Evolutionary conservation across 2,888 invertebrate genomes (phyloP).

Genomic region (Spialia ferax): DNA sequence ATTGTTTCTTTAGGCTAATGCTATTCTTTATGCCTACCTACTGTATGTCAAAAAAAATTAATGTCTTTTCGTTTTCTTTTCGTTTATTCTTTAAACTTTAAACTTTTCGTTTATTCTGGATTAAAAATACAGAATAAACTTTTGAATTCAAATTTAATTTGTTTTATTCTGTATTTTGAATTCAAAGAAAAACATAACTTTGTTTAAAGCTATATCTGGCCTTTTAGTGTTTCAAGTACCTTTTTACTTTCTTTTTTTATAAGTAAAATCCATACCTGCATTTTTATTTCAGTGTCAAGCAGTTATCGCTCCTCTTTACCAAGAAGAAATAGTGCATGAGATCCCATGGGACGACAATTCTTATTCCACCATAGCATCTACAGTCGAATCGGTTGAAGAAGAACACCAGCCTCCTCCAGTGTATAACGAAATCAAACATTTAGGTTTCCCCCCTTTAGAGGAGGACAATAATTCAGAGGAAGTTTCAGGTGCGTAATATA

Average conservation of each 20-base stretch:
- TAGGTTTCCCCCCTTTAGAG: slow-evolving; percentile 8
- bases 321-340: slow-evolving; percentile 63
- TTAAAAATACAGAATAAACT: too few species aligned
- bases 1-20: too few species aligned
- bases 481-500: slow-evolving; percentile 2
- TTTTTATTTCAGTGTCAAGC: slow-evolving; percentile 69
- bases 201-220: too few species aligned
- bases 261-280: background rate
- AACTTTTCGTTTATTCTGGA: too few species aligned
- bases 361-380: slow-evolving; percentile 21
- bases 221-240: background rate
- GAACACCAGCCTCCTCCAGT: slow-evolving; percentile 1
- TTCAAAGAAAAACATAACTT: too few species aligned
- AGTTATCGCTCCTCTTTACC: slow-evolving; percentile 76
- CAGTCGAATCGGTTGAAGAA: background rate
- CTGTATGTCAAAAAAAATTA: too few species aligned
- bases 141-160: too few species aligned
- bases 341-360: slow-evolving; percentile 42
- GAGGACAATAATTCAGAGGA: background rate
- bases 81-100: too few species aligned
- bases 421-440: slow-evolving; percentile 20
- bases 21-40: too few species aligned
- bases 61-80: too few species aligned
- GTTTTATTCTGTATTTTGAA: too few species aligned
- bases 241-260: background rate